Evolutionary conservation across 2,888 invertebrate species (phyloP).

Genomic region (Phania funesta): DNA sequence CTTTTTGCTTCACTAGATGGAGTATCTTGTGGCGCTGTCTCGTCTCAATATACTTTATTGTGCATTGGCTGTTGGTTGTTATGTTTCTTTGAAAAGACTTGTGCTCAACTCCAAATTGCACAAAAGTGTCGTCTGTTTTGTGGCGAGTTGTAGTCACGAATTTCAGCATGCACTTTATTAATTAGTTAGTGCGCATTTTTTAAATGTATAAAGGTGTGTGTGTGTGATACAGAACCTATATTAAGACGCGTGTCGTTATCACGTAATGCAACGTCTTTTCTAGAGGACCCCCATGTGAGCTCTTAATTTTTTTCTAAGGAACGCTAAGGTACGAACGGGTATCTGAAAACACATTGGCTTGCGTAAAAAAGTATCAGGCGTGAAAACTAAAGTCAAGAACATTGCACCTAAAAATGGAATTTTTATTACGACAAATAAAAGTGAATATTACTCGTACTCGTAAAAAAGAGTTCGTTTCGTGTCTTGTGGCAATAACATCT

Average conservation of each 20-base stretch:
- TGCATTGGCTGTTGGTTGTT: conserved; percentile 20
- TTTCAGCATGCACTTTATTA: conserved; percentile 62
- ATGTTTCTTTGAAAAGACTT: conserved; percentile 20
- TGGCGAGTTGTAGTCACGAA: conserved; percentile 54
- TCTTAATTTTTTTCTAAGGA: conserved; percentile 13
- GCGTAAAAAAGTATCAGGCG: conserved; percentile 71
- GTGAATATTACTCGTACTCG: too few species aligned
- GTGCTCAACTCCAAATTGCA: conserved; percentile 19
- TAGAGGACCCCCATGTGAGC: conserved; percentile 55
- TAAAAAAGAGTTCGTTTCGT: too few species aligned
- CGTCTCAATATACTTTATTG: conserved; percentile 15
- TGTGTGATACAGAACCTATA: conserved; percentile 1
- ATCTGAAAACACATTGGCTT: conserved; percentile 23
- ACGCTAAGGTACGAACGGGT: conserved; percentile 15
- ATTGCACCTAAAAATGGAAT: conserved; percentile 72
- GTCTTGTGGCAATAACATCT: too few species aligned
- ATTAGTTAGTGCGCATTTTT: conserved; percentile 41
- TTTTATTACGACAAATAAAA: too few species aligned
- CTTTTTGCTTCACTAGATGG: conserved; percentile 28
- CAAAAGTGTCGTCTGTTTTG: conserved; percentile 60
- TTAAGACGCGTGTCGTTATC: conserved; percentile 55
- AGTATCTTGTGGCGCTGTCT: conserved; percentile 59
- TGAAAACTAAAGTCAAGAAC: conserved; percentile 77
- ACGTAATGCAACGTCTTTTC: conserved; percentile 51
- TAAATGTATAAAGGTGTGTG: neutral